Conservation (phyloP, 1,140 invertebrate species). For the Leptopilina boulardi region DNA sequence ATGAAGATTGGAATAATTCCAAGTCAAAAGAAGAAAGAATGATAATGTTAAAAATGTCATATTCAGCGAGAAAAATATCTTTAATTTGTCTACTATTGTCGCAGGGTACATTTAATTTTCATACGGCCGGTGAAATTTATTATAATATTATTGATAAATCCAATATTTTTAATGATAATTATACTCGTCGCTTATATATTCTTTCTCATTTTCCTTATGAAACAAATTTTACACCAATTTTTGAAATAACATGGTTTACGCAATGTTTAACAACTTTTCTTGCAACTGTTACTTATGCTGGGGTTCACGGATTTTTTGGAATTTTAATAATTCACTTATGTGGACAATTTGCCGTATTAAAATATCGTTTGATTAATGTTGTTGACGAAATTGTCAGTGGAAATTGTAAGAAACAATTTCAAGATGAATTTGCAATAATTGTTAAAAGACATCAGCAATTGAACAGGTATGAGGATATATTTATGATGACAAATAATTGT, state of each 20-base stretch:
- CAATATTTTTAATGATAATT: neutral
- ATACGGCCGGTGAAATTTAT: conserved; percentile 30
- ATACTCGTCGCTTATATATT: conserved; percentile 1
- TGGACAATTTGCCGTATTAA: conserved; percentile 26
- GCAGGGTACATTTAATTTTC: conserved; percentile 1
- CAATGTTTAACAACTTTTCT: conserved; percentile 58
- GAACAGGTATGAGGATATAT: too few species aligned
- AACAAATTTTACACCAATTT: conserved; percentile 66
- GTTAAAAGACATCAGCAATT: neutral
- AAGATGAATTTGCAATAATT: neutral
- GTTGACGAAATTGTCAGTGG: neutral
- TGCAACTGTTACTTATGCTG: conserved; percentile 65
- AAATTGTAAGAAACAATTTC: neutral
- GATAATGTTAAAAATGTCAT: conserved; percentile 35
- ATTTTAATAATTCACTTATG: conserved; percentile 60
- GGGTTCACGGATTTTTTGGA: conserved; percentile 57
- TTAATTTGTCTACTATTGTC: neutral
- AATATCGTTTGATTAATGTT: neutral
- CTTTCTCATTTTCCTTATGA: conserved; percentile 70
- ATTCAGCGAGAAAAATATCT: conserved; percentile 12
- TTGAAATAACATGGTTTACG: conserved; percentile 70
- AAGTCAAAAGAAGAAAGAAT: neutral
- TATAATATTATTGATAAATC: neutral
- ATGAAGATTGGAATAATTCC: conserved; percentile 37
- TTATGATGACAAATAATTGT: too few species aligned